These are phyloP conservation scores for Phrynocephalus versicolor DNA, from an alignment of 2,113 vertebrate genomes.

Conservation along the genomic window DNA sequence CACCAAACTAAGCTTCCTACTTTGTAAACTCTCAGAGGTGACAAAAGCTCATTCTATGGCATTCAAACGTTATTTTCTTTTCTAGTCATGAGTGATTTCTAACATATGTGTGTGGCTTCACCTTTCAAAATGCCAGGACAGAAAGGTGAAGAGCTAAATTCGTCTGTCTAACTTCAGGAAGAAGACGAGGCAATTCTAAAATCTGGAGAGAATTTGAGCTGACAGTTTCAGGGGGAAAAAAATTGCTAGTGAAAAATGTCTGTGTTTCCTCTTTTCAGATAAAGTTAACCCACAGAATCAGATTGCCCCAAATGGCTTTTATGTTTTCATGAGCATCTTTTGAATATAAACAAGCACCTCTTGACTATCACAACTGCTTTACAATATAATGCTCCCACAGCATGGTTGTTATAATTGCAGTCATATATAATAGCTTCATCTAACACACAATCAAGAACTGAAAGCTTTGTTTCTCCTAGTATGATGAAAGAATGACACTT, in stretches of 20 bases:
- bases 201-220: not conserved
- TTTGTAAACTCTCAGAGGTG: too few relatives aligned
- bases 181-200: not conserved
- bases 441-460: conserved; percentile 21
- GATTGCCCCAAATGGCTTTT: conserved; percentile 18
- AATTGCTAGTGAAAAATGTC: not conserved
- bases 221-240: not conserved
- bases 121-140: not conserved
- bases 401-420: conserved; percentile 40
- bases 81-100: too few relatives aligned
- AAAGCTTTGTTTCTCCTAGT: conserved; percentile 32
- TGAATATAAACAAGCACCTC: conserved; percentile 31
- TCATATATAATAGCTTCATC: conserved; percentile 36
- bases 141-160: not conserved
- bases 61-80: too few relatives aligned
- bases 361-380: conserved; percentile 20
- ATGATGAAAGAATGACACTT: not conserved
- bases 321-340: conserved; percentile 19
- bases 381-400: conserved; percentile 49
- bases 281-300: conserved; percentile 1
- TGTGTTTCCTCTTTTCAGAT: not conserved
- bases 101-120: too few relatives aligned
- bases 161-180: not conserved
- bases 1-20: too few relatives aligned
- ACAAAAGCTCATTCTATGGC: too few relatives aligned